Evolutionary conservation across 2,113 vertebrate genomes (phyloP).

Genomic region (Etia nguti): DNA sequence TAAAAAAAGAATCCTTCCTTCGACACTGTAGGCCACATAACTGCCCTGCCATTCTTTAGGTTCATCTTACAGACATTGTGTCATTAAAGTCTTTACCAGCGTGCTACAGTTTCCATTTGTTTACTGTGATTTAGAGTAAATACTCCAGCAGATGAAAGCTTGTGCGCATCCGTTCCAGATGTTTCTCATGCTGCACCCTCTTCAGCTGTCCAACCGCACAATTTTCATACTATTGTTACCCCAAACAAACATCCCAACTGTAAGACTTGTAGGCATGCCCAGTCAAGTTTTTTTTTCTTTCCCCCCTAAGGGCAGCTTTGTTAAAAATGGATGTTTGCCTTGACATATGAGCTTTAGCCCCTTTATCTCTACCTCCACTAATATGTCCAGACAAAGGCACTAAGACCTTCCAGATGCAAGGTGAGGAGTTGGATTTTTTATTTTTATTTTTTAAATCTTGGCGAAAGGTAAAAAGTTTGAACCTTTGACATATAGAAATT

Average conservation of each 20-base stretch:
- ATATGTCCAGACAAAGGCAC: conserved; percentile 60
- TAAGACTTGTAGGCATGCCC: conserved; percentile 46
- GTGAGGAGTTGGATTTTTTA: not conserved
- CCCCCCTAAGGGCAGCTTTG: conserved; percentile 43
- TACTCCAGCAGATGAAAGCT: conserved; percentile 33
- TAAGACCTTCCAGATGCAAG: conserved; percentile 34
- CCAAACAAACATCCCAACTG: conserved; percentile 63
- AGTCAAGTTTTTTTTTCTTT: conserved; percentile 13
- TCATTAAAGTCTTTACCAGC: not conserved
- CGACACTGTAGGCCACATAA: conserved; percentile 8
- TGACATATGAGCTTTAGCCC: conserved; percentile 48
- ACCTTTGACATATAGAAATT: not conserved
- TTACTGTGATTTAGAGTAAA: not conserved
- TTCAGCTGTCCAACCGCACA: conserved; percentile 16
- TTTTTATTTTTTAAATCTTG: conserved; percentile 34
- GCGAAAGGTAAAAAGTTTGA: not conserved
- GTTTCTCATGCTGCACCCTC: conserved; percentile 20
- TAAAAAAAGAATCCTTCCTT: conserved; percentile 3
- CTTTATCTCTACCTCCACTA: conserved; percentile 47
- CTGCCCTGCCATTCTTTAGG: not conserved
- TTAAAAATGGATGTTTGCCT: conserved; percentile 25
- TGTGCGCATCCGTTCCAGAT: conserved; percentile 24
- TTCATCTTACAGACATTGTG: conserved; percentile 12
- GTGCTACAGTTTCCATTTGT: conserved; percentile 14
- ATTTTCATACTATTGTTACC: conserved; percentile 49